Conservation (phyloP, 2,888 invertebrate species). For the Epiblema foenella region DNA sequence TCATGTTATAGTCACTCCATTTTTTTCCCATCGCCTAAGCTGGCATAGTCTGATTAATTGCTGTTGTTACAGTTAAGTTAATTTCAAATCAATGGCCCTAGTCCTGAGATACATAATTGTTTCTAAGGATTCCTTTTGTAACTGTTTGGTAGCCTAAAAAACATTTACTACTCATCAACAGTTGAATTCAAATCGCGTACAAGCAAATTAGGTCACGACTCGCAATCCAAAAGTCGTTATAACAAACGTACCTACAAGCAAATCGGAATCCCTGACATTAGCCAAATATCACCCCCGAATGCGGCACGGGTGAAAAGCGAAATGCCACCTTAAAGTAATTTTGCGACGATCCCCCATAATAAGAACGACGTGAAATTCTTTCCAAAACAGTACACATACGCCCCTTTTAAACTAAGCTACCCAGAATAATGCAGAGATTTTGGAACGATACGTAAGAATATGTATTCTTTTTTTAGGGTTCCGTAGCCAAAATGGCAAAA, state of each 20-base stretch:
- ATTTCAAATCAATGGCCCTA: no score
- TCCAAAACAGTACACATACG: conserved; percentile 14
- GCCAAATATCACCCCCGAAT: conserved; percentile 47
- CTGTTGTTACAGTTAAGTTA: no score
- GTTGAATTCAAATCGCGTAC: conserved; percentile 25
- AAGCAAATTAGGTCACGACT: conserved; percentile 39
- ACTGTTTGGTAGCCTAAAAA: no score
- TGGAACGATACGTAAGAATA: conserved; percentile 18
- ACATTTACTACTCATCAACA: conserved; percentile 18
- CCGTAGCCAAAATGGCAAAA: no score
- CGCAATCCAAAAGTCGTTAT: conserved; percentile 44
- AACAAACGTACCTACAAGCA: conserved; percentile 43
- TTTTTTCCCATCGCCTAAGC: no score
- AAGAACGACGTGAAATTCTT: conserved; percentile 7
- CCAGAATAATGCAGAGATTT: conserved; percentile 26
- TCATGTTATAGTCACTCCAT: no score
- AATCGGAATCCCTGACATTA: conserved; percentile 60
- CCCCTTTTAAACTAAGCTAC: neutral
- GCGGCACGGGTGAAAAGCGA: conserved; percentile 53
- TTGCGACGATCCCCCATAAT: conserved; percentile 50
- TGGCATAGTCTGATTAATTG: no score
- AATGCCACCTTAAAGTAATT: conserved; percentile 56
- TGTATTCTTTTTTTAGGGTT: no score
- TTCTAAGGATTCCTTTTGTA: no score
- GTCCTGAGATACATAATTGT: no score